Percentiles rank a stretch among this genome's conserved stretches.
Evolutionary conservation across 53 echinoderm and acorn worm genomes (phyloP).

Genomic region (Astropecten irregularis): DNA sequence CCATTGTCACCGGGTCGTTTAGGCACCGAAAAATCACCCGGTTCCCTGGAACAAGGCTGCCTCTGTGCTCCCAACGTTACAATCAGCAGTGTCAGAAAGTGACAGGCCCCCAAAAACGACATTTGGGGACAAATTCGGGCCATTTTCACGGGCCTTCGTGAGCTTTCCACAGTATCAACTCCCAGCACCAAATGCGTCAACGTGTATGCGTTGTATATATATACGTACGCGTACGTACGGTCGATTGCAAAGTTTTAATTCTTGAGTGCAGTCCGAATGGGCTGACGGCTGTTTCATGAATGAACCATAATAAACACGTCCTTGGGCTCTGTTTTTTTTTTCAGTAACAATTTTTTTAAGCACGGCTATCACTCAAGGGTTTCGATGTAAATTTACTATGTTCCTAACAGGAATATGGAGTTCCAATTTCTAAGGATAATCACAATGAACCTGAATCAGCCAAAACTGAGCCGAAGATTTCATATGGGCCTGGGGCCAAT

Average conservation of each 20-base stretch:
- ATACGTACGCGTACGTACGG: background rate
- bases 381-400: no score
- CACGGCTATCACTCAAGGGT: no score
- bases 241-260: background rate
- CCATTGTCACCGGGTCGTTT: constrained; percentile 81
- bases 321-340: background rate
- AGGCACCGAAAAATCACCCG: constrained; percentile 47
- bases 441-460: no score
- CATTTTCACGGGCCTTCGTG: constrained; percentile 1
- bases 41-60: constrained; percentile 31
- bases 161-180: background rate
- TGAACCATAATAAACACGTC: background rate
- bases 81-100: constrained; percentile 1
- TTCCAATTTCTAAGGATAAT: no score
- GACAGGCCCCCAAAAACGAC: background rate
- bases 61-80: constrained; percentile 16
- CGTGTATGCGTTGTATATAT: background rate
- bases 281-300: no score
- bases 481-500: no score
- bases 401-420: no score
- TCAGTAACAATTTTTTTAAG: no score
- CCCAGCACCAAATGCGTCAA: background rate
- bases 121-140: background rate
- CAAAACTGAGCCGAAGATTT: no score
- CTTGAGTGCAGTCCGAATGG: no score